These are phyloP conservation scores for Drosophila algonquin DNA, from an alignment of 2,888 invertebrate genomes.

Conservation along the genomic window DNA sequence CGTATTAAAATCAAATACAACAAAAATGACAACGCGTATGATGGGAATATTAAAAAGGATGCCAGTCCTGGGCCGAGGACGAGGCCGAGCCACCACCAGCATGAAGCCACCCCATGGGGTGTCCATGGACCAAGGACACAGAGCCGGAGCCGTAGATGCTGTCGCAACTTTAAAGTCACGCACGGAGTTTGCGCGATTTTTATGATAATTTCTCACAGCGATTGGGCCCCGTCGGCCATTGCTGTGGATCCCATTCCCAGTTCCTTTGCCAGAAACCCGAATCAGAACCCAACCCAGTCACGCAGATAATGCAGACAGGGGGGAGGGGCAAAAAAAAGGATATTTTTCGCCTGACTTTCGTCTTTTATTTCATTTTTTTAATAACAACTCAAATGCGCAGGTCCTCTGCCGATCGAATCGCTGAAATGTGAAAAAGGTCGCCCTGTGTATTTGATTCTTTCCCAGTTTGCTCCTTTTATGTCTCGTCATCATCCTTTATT, in stretches of 20 bases:
- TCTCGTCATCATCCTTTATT: constrained; percentile 47
- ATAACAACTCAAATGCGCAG: constrained; percentile 65
- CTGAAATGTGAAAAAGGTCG: constrained; percentile 66
- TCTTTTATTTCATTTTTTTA: constrained; percentile 48
- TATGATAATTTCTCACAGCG: constrained; percentile 73
- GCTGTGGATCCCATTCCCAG: constrained; percentile 44
- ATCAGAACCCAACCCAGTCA: constrained; percentile 10
- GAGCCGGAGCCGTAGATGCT: constrained; percentile 18
- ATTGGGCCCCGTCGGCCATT: constrained; percentile 72
- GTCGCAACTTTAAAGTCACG: constrained; percentile 67
- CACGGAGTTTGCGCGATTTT: constrained; percentile 79
- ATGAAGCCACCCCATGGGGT: constrained; percentile 36
- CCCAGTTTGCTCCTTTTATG: constrained; percentile 39
- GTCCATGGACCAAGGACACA: background rate
- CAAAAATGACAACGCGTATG: constrained; percentile 77
- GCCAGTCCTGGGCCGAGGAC: background rate
- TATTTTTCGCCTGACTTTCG: constrained; percentile 46
- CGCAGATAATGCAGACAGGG: constrained; percentile 22
- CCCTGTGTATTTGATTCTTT: constrained; percentile 23
- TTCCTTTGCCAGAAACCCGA: background rate
- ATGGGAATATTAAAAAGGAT: constrained; percentile 81
- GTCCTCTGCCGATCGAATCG: constrained; percentile 54
- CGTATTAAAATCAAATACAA: constrained; percentile 84
- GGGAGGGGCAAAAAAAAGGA: constrained; percentile 19
- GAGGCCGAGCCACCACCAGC: constrained; percentile 37